Evolutionary conservation across 2,888 invertebrate species (phyloP).

Genomic region (Octodonta nipae): DNA sequence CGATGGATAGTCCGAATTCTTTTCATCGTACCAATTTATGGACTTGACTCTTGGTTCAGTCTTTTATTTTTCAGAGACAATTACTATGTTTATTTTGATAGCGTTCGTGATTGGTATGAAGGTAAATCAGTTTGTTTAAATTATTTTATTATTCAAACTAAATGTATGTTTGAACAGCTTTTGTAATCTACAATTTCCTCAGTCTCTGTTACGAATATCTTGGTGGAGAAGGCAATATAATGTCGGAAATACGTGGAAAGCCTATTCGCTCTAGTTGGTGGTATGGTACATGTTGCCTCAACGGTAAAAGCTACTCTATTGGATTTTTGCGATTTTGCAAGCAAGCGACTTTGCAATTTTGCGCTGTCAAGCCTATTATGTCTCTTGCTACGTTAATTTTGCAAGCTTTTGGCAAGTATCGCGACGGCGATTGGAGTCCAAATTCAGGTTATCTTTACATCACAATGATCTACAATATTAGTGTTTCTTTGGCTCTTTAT

Average conservation of each 20-base stretch:
- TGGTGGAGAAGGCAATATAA: slow-evolving; percentile 98
- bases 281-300: slow-evolving; percentile 93
- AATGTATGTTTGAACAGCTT: too few relatives aligned
- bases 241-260: slow-evolving; percentile 97
- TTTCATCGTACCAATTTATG: slow-evolving; percentile 98
- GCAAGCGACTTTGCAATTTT: slow-evolving; percentile 98
- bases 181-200: slow-evolving; percentile 99
- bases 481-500: slow-evolving; percentile 91
- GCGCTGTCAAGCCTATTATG: slow-evolving; percentile 94
- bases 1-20: slow-evolving; percentile 97
- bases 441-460: slow-evolving; percentile 96
- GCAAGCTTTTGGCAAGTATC: slow-evolving; percentile 88
- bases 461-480: slow-evolving; percentile 96
- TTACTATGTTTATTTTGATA: slow-evolving; percentile 98
- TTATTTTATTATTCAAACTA: too few relatives aligned
- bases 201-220: slow-evolving; percentile 98
- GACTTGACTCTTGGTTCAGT: slow-evolving; percentile 96
- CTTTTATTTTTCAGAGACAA: slow-evolving; percentile 95
- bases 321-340: slow-evolving; percentile 98
- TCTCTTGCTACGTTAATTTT: slow-evolving; percentile 93
- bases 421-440: slow-evolving; percentile 96
- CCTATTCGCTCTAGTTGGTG: slow-evolving; percentile 89
- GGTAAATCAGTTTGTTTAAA: too few relatives aligned
- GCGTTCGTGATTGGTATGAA: slow-evolving; percentile 98
- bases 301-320: slow-evolving; percentile 94